phyloP scores from a whole-genome alignment of 2,797 vertebrate species.

The Naso thynnoides region DNA sequence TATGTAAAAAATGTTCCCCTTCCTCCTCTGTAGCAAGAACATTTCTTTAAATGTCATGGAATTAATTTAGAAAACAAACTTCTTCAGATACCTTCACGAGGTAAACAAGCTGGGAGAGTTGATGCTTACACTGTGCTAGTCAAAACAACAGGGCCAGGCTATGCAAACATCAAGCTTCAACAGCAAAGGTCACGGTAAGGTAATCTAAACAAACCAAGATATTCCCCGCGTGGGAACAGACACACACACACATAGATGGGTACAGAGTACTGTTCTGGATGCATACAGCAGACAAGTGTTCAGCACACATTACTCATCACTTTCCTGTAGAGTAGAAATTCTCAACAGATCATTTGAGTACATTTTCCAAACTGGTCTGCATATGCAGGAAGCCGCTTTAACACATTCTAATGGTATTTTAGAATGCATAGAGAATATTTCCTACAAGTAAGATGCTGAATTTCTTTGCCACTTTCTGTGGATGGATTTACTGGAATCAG shows the following conservation, averaged over 20 bases:
- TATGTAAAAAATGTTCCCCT: background rate
- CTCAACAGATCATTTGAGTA: slow-evolving; percentile 3
- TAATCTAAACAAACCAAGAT: slow-evolving; percentile 53
- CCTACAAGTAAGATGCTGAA: background rate
- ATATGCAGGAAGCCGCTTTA: background rate
- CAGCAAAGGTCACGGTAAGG: slow-evolving; percentile 71
- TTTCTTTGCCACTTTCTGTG: slow-evolving; percentile 1
- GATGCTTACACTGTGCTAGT: slow-evolving; percentile 50
- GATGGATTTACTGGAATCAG: slow-evolving; percentile 19
- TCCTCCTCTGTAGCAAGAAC: slow-evolving; percentile 12
- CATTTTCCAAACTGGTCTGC: slow-evolving; percentile 1
- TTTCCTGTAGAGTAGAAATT: slow-evolving; percentile 3
- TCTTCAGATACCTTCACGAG: slow-evolving; percentile 32
- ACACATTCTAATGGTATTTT: background rate
- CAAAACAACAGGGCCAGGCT: slow-evolving; percentile 64
- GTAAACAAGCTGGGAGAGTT: slow-evolving; percentile 54
- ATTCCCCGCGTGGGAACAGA: slow-evolving; percentile 47
- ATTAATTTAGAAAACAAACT: slow-evolving; percentile 54
- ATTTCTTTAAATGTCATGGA: slow-evolving; percentile 51
- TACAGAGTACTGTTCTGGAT: background rate
- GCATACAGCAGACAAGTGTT: background rate
- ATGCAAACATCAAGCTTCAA: slow-evolving; percentile 67
- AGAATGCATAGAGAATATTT: background rate
- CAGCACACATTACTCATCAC: slow-evolving; percentile 10
- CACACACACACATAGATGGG: slow-evolving; percentile 9